Percentiles rank a stretch among this genome's conserved stretches.
Evolutionary conservation across 1,140 invertebrate species (phyloP).

Genomic region (Plutomurus gul): DNA sequence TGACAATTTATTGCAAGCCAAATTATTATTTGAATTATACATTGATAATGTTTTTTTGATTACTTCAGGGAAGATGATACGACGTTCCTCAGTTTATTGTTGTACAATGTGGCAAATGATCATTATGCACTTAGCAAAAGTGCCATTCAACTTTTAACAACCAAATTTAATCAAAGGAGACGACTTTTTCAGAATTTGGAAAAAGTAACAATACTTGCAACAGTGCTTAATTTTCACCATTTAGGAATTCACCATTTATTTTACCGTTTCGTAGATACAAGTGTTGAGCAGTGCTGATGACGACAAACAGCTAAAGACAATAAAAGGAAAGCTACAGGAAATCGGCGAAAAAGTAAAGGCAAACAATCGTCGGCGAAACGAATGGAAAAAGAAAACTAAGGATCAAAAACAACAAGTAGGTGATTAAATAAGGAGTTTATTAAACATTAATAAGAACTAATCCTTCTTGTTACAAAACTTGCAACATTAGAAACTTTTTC

Average conservation of each 20-base stretch:
- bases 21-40: not conserved
- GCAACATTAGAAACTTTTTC: too few species aligned
- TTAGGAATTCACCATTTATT: not conserved
- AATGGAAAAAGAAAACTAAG: conserved; percentile 32
- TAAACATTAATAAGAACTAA: too few species aligned
- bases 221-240: not conserved
- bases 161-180: conserved; percentile 46
- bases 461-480: too few species aligned
- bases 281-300: conserved; percentile 45
- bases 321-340: conserved; percentile 41
- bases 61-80: conserved; percentile 34
- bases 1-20: not conserved
- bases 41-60: not conserved
- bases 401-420: conserved; percentile 34
- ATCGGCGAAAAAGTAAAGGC: conserved; percentile 44
- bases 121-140: conserved; percentile 47
- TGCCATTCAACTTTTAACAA: conserved; percentile 48
- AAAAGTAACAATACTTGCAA: conserved; percentile 38
- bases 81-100: conserved; percentile 38
- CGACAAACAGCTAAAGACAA: conserved; percentile 7
- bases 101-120: conserved; percentile 39
- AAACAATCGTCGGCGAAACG: conserved; percentile 19
- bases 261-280: conserved; percentile 45
- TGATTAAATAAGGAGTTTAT: too few species aligned
- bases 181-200: conserved; percentile 47